Evolutionary conservation across 2,797 vertebrate genomes (phyloP).

Genomic region (Mionectes olivaceus): DNA sequence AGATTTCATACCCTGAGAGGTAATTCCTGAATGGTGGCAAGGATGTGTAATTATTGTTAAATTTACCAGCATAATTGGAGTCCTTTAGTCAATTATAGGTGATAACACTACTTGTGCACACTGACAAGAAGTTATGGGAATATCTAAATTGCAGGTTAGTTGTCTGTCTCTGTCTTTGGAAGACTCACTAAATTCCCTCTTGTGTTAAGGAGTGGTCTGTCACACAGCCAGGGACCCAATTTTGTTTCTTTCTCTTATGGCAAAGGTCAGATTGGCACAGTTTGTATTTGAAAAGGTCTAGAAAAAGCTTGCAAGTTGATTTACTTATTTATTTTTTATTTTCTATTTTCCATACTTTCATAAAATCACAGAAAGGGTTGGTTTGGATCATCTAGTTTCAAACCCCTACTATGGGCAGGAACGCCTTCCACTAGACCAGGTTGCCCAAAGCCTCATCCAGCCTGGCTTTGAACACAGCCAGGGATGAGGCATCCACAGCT

Average conservation of each 20-base stretch:
- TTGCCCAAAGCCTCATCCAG: not conserved
- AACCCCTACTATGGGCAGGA: not conserved
- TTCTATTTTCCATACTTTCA: not conserved
- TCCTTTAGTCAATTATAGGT: constrained; percentile 13
- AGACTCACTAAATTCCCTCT: not conserved
- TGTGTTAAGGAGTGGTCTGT: not conserved
- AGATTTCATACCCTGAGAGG: constrained; percentile 41
- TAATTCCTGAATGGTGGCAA: constrained; percentile 29
- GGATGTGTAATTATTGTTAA: constrained; percentile 44
- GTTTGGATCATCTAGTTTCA: not conserved
- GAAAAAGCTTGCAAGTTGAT: not conserved
- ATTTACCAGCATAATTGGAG: constrained; percentile 38
- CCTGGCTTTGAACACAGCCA: not conserved
- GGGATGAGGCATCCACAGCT: not conserved
- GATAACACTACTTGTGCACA: not conserved
- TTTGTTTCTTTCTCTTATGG: not conserved
- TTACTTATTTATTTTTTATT: not conserved
- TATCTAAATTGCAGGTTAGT: not conserved
- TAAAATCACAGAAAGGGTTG: not conserved
- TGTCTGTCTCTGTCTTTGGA: not conserved
- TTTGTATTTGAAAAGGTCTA: not conserved
- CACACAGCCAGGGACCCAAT: not conserved
- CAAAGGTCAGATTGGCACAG: not conserved
- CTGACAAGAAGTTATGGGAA: not conserved
- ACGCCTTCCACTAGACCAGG: not conserved